These are phyloP conservation scores for Pseudonaja textilis DNA, from an alignment of 2,113 vertebrate species.

Conservation along the genomic window DNA sequence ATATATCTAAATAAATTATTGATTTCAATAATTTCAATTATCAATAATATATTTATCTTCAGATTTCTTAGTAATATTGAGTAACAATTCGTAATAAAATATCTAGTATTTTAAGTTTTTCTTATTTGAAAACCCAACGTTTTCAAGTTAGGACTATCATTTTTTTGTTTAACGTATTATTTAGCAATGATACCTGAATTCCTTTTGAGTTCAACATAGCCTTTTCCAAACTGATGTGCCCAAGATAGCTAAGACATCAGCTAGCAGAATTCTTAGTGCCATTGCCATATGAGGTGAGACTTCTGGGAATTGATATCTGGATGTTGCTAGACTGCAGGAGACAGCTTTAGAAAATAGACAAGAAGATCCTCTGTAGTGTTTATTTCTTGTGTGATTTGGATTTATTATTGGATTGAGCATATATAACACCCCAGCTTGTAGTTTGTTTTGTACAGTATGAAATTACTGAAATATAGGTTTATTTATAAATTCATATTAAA, in stretches of 20 bases:
- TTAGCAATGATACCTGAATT: not conserved
- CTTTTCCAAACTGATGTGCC: not conserved
- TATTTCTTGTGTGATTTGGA: not conserved
- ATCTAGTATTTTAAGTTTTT: not conserved
- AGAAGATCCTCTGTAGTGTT: not conserved
- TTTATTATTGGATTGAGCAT: not conserved
- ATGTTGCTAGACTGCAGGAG: not conserved
- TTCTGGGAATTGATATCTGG: not conserved
- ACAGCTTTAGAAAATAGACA: not conserved
- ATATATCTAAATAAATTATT: not conserved
- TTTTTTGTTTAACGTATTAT: not conserved
- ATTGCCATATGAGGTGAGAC: not conserved
- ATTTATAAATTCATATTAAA: not conserved
- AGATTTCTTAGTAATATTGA: too few relatives aligned
- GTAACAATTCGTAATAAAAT: not conserved
- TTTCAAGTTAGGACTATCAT: not conserved
- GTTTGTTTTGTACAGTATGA: not conserved
- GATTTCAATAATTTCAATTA: not conserved
- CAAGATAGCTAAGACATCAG: not conserved
- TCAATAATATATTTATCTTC: not conserved
- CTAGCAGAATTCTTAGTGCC: not conserved
- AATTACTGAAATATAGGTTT: not conserved
- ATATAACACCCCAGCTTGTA: not conserved
- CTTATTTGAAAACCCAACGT: not conserved
- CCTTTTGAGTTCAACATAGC: not conserved